Percentiles rank a stretch among this genome's conserved stretches.
Conservation (phyloP, 2,113 vertebrate genomes). For the Naja naja region DNA sequence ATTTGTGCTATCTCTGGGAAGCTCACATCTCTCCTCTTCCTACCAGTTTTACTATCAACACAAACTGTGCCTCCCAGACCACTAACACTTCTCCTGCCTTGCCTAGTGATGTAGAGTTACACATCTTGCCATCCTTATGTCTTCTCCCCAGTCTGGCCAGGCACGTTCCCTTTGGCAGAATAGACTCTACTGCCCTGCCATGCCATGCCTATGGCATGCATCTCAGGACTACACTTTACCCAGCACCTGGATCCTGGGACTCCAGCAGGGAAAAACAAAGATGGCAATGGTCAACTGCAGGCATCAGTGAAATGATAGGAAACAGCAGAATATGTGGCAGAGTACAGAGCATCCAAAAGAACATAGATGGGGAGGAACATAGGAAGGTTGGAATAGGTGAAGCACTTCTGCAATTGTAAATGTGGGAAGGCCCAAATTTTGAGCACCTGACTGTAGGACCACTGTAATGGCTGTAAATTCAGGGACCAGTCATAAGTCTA, state of each 20-base stretch:
- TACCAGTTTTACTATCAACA: not conserved
- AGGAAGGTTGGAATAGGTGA: not conserved
- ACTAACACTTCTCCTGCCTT: no score
- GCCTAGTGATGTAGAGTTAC: no score
- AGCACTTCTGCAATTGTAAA: not conserved
- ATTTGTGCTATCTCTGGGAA: not conserved
- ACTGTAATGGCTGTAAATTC: not conserved
- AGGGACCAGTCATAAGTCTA: not conserved
- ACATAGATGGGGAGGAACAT: not conserved
- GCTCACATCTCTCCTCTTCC: not conserved
- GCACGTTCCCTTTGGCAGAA: no score
- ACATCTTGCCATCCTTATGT: no score
- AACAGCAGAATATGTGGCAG: not conserved
- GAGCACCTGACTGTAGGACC: not conserved
- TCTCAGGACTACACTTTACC: no score
- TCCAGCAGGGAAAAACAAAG: not conserved
- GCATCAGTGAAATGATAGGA: not conserved
- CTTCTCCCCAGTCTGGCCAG: no score
- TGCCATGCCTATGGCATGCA: no score
- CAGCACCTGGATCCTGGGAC: no score
- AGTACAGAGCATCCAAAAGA: not conserved
- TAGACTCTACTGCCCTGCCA: no score
- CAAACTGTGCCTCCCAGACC: no score
- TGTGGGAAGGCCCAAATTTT: not conserved
- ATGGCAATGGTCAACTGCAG: not conserved